These are phyloP conservation scores for Pectinophora gossypiella DNA, from an alignment of 1,140 invertebrate species.

Conservation along the genomic window DNA sequence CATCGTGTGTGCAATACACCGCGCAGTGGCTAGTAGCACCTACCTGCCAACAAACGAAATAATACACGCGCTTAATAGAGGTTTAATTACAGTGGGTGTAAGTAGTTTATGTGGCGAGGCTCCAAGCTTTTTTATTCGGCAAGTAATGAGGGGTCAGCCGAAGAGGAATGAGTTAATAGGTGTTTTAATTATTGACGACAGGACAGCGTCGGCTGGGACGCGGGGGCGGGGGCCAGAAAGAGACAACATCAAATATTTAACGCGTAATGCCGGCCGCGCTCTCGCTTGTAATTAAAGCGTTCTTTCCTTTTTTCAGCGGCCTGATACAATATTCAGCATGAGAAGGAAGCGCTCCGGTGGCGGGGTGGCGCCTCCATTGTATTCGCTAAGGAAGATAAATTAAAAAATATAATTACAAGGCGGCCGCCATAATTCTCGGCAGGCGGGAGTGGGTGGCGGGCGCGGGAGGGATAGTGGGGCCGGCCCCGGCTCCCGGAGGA, in stretches of 20 bases:
- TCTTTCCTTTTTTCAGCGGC: constrained; percentile 74
- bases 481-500: constrained; percentile 70
- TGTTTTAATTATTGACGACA: constrained; percentile 70
- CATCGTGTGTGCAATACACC: too few species aligned
- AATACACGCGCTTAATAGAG: background rate
- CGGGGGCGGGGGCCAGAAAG: constrained; percentile 43
- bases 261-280: constrained; percentile 65
- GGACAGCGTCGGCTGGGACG: constrained; percentile 25
- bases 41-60: background rate
- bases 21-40: too few species aligned
- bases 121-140: constrained; percentile 27
- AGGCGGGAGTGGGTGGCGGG: constrained; percentile 53
- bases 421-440: constrained; percentile 76
- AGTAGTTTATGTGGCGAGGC: constrained; percentile 13
- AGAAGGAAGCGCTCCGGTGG: constrained; percentile 71
- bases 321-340: constrained; percentile 75
- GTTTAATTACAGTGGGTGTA: constrained; percentile 14
- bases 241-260: constrained; percentile 74
- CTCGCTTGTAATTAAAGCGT: constrained; percentile 74
- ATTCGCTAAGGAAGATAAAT: constrained; percentile 77
- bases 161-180: constrained; percentile 69
- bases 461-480: constrained; percentile 61
- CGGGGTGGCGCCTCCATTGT: constrained; percentile 74
- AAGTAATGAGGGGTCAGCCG: constrained; percentile 42
- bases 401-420: constrained; percentile 78